Base-by-base conservation (phyloP, 2,113 vertebrate species). In the Pachyramphus minor region DNA sequence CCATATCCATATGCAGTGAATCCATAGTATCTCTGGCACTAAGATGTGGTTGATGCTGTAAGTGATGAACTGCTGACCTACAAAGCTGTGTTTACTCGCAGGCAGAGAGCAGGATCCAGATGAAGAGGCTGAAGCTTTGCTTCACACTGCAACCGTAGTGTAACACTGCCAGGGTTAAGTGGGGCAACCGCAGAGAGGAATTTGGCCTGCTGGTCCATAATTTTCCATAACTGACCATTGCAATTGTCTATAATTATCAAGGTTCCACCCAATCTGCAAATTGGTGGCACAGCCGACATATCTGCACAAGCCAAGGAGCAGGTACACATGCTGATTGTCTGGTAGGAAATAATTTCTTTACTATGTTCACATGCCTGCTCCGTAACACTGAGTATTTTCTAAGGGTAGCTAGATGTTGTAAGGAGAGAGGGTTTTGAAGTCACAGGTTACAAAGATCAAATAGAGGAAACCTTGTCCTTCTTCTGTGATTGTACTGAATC, bases 141-240 rank as follows among this genome's bases (percentile, higher is more conserved):
- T 87, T 88, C 78, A 59, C 25, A 4, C 37, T 93, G 69, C 45
- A 41, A 64, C 35, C 2, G 1, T 25, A 55, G 37, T 30, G 37
- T 83, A 83, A 85, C 12, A 19, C n/a, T 0, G 0, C 71, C 79
- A 84, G 72, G 73, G 47, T 88, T 78, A 92, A 84, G 73, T 53
- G 11, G 14, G 55, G 83, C 69, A 94, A 80, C 47, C 6, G 2
- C 18, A 59, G 55, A 67, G 72, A 93, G 62, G 64, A 89, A 93
- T 94, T 75, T 79, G 62, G 66, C 41, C 53, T 72, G n/a, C 72
- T 86, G 41, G 55, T 78, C 69, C 45, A 11, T 87, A 89, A 95
- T 94, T 91, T 92, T n/a, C 85, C 72, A 30, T 53, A 94, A 87
- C 15, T 80, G 93, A 94, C 89, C 68, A 62, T 27, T 78, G 52